Evolutionary conservation across 23 tunicate genomes (phyloP).

Genomic region (Clavelina lepadiformis): DNA sequence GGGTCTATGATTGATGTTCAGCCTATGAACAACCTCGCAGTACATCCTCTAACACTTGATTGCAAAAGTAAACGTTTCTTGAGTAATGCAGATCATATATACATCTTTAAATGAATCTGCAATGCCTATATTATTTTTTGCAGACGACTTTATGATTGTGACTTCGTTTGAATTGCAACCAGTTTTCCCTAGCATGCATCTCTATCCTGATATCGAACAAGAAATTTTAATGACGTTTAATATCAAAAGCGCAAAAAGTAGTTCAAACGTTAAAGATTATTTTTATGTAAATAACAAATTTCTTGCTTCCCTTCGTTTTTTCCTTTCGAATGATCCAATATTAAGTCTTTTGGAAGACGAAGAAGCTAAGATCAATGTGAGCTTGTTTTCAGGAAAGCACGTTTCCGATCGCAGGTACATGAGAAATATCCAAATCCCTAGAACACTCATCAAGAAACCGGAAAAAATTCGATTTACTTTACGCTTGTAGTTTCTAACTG

Average conservation of each 20-base stretch:
- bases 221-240: background rate
- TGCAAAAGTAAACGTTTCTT: no score
- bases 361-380: background rate
- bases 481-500: background rate
- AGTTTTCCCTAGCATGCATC: background rate
- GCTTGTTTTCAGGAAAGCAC: background rate
- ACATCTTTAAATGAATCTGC: no score
- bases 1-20: no score
- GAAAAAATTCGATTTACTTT: constrained; percentile 1
- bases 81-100: no score
- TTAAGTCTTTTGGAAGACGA: constrained; percentile 5
- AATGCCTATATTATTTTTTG: background rate
- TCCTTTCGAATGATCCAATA: constrained; percentile 11
- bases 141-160: constrained; percentile 20
- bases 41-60: background rate
- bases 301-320: background rate
- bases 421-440: no score
- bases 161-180: background rate
- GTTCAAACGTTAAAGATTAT: background rate
- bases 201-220: background rate
- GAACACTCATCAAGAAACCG: constrained; percentile 6
- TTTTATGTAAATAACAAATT: background rate
- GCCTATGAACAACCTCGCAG: background rate
- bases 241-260: constrained; percentile 1
- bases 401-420: no score